Percentiles rank a stretch among this genome's conserved stretches.
These are phyloP conservation scores for Odontocerum albicorne DNA, from an alignment of 2,888 invertebrate genomes.

Conservation along the genomic window DNA sequence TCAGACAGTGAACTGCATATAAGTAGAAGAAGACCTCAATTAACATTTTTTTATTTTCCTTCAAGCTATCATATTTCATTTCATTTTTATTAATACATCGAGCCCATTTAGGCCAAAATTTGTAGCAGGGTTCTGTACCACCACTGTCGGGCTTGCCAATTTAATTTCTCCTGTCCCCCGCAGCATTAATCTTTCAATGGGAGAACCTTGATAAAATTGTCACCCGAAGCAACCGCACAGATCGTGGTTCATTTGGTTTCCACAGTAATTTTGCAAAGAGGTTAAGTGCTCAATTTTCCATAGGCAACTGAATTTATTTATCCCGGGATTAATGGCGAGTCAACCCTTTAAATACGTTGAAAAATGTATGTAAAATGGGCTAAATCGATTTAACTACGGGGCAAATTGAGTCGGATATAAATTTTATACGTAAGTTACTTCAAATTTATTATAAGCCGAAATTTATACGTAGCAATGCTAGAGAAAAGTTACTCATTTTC, in stretches of 20 bases:
- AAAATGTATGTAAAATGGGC: conserved; percentile 11
- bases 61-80: too few relatives aligned
- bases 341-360: conserved; percentile 18
- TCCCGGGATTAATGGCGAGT: conserved; percentile 13
- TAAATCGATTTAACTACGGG: conserved; percentile 8
- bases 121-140: too few relatives aligned
- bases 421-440: neutral
- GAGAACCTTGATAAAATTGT: neutral
- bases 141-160: too few relatives aligned
- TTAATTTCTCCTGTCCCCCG: too few relatives aligned
- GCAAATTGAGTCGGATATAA: neutral
- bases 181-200: neutral
- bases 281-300: conserved; percentile 6
- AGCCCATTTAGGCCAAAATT: too few relatives aligned
- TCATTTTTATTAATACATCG: too few relatives aligned
- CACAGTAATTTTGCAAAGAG: neutral
- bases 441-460: neutral
- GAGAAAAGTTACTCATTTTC: too few relatives aligned
- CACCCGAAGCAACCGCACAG: neutral
- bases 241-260: neutral
- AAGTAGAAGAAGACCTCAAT: too few relatives aligned
- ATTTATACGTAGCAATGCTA: too few relatives aligned
- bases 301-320: conserved; percentile 12
- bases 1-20: too few relatives aligned
- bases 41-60: too few relatives aligned